phyloP scores from a whole-genome alignment of 2,113 vertebrate species.

The Alosa alosa region DNA sequence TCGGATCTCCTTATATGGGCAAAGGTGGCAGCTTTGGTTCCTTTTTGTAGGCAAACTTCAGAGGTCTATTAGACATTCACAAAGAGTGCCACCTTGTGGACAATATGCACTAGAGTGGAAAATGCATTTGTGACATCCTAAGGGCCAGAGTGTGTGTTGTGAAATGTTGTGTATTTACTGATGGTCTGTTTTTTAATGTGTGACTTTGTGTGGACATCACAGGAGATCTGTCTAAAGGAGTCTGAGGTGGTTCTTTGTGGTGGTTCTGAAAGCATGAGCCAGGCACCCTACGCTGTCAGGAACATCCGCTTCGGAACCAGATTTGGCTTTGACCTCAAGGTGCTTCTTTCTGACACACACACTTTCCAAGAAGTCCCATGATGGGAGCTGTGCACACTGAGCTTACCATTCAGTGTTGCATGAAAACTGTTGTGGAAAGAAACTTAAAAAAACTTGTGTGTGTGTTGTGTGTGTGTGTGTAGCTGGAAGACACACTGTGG shows the following conservation, averaged over 20 bases:
- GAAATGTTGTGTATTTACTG: too few species aligned
- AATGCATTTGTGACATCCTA: too few species aligned
- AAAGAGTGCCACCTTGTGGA: too few species aligned
- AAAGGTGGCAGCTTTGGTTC: too few species aligned
- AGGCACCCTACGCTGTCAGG: conserved; percentile 82
- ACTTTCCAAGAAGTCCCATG: background rate
- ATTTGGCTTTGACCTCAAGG: conserved; percentile 87
- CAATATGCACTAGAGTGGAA: too few species aligned
- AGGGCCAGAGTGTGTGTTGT: too few species aligned
- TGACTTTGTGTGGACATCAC: conserved; percentile 27
- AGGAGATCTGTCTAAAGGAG: conserved; percentile 91
- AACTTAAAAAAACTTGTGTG: background rate
- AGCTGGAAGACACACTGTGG: conserved; percentile 94
- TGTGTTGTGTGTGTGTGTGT: background rate
- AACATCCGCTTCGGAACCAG: conserved; percentile 90
- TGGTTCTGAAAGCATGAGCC: conserved; percentile 94
- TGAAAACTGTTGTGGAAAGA: background rate
- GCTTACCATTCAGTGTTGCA: background rate
- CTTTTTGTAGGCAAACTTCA: too few species aligned
- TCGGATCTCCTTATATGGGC: too few species aligned
- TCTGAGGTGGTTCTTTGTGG: conserved; percentile 91
- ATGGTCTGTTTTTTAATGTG: background rate
- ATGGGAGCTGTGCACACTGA: background rate
- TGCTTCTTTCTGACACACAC: conserved; percentile 45
- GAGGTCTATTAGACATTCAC: too few species aligned